A percentile compares a stretch with the other conserved stretches of the same genome.
Conservation (phyloP, 2,113 vertebrate species). For the Argyrosomus japonicus region DNA sequence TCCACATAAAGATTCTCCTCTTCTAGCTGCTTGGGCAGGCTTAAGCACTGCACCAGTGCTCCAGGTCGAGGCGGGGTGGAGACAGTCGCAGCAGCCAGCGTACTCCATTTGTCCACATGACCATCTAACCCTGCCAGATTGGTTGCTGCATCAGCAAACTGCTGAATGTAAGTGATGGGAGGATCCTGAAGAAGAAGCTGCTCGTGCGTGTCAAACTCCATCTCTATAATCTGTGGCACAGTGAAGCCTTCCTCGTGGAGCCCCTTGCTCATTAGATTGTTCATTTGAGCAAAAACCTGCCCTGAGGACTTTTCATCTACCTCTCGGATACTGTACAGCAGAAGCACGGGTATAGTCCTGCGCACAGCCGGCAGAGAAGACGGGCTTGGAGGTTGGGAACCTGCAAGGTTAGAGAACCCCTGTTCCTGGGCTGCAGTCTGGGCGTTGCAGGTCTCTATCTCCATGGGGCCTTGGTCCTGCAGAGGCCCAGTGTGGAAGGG, state of each 20-base stretch:
- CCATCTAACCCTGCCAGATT: constrained; percentile 91
- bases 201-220: constrained; percentile 98
- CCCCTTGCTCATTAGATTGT: constrained; percentile 97
- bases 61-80: constrained; percentile 90
- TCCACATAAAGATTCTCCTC: constrained; percentile 97
- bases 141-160: constrained; percentile 95
- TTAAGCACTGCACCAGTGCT: constrained; percentile 95
- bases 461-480: constrained; percentile 93
- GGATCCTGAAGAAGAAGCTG: constrained; percentile 98
- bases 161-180: constrained; percentile 98
- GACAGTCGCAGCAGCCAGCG: constrained; percentile 79
- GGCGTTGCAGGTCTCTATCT: constrained; percentile 93
- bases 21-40: constrained; percentile 95
- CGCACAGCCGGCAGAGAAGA: constrained; percentile 84
- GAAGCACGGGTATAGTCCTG: constrained; percentile 95
- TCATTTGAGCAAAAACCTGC: constrained; percentile 98
- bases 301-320: constrained; percentile 96
- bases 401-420: constrained; percentile 87
- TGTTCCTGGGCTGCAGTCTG: constrained; percentile 85
- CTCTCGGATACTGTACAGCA: constrained; percentile 98
- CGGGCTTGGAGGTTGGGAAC: constrained; percentile 79
- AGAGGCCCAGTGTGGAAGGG: constrained; percentile 81
- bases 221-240: constrained; percentile 98
- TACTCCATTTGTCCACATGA: constrained; percentile 92
- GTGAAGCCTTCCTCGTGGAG: constrained; percentile 98